A percentile compares a stretch with the other conserved stretches of the same genome.
Evolutionary conservation across 2,113 vertebrate species (phyloP).

Genomic region (Centropus bengalensis): DNA sequence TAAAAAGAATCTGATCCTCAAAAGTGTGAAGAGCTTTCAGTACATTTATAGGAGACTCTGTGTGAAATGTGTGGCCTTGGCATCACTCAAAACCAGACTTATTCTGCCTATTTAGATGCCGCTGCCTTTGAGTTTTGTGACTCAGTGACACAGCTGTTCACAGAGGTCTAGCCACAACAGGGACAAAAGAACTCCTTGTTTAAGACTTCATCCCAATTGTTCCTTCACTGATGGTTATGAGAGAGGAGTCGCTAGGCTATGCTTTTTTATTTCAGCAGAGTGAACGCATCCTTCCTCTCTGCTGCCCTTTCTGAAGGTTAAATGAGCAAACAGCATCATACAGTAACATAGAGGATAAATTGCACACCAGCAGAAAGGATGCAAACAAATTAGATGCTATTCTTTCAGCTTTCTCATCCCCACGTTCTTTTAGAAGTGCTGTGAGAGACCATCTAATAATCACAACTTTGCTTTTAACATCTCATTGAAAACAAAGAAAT

Average conservation of each 20-base stretch:
- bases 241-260: neutral
- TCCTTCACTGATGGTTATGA: neutral
- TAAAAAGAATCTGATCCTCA: neutral
- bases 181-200: neutral
- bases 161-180: neutral
- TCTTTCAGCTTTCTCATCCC: neutral
- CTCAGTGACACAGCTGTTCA: neutral
- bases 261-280: neutral
- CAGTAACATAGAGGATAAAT: neutral
- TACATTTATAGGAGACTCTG: fast-evolving
- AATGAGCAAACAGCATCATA: neutral
- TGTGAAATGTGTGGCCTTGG: neutral
- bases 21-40: neutral
- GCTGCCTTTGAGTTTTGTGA: neutral
- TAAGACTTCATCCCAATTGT: neutral
- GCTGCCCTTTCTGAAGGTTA: neutral
- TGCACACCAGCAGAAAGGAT: neutral
- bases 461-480: neutral
- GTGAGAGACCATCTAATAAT: neutral
- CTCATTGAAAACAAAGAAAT: neutral
- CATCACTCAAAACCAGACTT: neutral
- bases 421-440: neutral
- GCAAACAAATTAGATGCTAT: neutral
- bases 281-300: neutral
- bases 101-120: neutral